Conservation (phyloP, 2,797 vertebrate species). For the Anguilla obscura region DNA sequence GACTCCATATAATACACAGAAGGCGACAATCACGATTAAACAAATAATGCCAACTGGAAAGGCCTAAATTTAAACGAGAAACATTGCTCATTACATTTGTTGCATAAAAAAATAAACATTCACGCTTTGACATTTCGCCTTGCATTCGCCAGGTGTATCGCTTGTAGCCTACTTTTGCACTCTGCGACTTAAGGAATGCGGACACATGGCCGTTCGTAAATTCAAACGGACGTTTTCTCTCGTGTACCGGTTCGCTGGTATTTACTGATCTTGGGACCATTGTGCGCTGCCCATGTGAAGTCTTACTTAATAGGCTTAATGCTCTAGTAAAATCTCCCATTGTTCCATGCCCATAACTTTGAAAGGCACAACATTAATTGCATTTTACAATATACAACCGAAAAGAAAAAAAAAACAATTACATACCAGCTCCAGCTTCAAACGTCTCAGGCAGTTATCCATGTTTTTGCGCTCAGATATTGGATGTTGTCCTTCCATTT, state of each 20-base stretch:
- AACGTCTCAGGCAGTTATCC: constrained; percentile 44
- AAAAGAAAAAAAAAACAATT: not conserved
- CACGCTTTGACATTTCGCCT: not conserved
- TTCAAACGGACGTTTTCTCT: constrained; percentile 14
- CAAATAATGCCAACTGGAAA: not conserved
- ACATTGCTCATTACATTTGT: not conserved
- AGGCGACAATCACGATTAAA: not conserved
- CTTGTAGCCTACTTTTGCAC: not conserved
- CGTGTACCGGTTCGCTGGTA: constrained; percentile 9
- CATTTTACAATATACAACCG: no score
- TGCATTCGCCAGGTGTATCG: not conserved
- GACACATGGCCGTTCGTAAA: constrained; percentile 10
- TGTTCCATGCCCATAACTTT: not conserved
- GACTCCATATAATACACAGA: not conserved
- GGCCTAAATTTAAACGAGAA: not conserved
- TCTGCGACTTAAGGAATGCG: not conserved
- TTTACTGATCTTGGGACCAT: not conserved
- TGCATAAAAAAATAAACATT: not conserved
- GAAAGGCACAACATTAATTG: not conserved
- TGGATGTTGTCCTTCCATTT: constrained; percentile 22
- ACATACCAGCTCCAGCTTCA: constrained; percentile 55
- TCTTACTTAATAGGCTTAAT: not conserved
- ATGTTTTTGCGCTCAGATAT: constrained; percentile 37
- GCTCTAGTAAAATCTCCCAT: not conserved
- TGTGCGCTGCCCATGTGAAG: not conserved